Base-by-base conservation (phyloP, 1,140 invertebrate species). In the Eriocheir sinensis region DNA sequence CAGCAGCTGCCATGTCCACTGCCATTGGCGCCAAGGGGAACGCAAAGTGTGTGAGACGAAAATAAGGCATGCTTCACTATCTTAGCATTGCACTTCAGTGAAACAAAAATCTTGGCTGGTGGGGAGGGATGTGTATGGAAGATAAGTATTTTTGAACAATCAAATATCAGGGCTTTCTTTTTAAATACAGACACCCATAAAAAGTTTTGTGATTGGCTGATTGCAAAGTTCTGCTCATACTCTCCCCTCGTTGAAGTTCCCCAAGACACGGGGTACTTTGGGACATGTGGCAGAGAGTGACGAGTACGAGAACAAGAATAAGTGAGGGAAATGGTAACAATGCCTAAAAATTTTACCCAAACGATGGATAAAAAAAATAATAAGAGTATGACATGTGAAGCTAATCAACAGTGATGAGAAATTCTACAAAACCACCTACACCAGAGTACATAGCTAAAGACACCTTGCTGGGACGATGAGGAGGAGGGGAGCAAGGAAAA, bases 21-120 rank as follows among this genome's bases (percentile, higher is more conserved):
- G 85, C 86, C 86, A 32, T 40, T 34, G 53, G 36, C 32, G 85
- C 48, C 72, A 89, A 90, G 91, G 36, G 38, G 81, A 80, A 83
- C 48, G 81, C 40, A 92, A 34, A 32, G 60, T 36, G 88, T 34
- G 36, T 8, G 60, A 17, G 38, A 38, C 48, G 89, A 91, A 92
- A 94, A 91, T 92, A 94, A 94, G 94, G 89, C 94, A 94, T 91
- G 89, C 89, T 94, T 94, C 93, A 79, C 41, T 94, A 91, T 94
- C 89, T 94, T 94, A 94, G 88, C 93, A 94, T 94, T 94, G 93
- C 93, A 94, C 93, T 91, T 91, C 92, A 89, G 93, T 93, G 48
- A 89, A 89, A 41, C 85, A 34, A 48, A 40, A 41, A 21, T 12
- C 21, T 38, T 8, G 83, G 32, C 8, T 86, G 30, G 36, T 34